Base-by-base conservation (phyloP, 2,797 vertebrate genomes). In the Geotrypetes seraphini region DNA sequence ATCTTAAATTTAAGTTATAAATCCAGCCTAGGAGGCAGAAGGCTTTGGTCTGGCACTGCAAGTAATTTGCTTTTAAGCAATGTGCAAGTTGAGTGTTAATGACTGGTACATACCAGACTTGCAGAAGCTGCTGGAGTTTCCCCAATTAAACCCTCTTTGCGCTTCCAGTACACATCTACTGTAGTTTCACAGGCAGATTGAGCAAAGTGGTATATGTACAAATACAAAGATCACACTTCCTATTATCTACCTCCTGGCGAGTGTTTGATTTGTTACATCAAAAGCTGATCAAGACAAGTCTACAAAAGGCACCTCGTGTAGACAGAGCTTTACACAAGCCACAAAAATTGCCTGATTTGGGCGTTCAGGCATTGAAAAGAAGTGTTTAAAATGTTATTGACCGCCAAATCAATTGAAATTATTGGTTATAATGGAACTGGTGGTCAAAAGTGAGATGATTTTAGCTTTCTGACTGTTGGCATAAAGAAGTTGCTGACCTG, bases 221-320 rank as follows among this genome's bases (percentile, higher is more conserved):
- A 57, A 63, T 11, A 49, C 32, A 50, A 37, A 53, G 54, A 59
- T 56, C 54, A 59, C 53, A 60, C 46, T 66, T 55, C 44, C 53
- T 34, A 56, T 56, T 57, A 51, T 50, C 49, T 42, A 30, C 50
- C 44, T 68, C 55, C 41, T 33, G 56, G 42, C 37, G 36, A 43
- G 55, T 43, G 49, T 54, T 63, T 63, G 47, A 57, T 69, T 58
- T 51, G 45, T 39, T 46, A 53, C 52, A 57, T 56, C 41, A 61
- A 58, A 60, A 56, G 55, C 47, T 44, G 38, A 50, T 33, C 53
- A 50, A 49, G 52, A 35, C 26, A 42, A 41, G 34, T 34, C 39
- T 27, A 17, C 11, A 2, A 26, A 42, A 39, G 33, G 19, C 23
- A 46, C 10, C 7, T 19, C 17, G 35, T 34, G 19, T 21, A 28